Evolutionary conservation across 2,888 invertebrate genomes (phyloP).

Genomic region (Herminia tarsipennalis): DNA sequence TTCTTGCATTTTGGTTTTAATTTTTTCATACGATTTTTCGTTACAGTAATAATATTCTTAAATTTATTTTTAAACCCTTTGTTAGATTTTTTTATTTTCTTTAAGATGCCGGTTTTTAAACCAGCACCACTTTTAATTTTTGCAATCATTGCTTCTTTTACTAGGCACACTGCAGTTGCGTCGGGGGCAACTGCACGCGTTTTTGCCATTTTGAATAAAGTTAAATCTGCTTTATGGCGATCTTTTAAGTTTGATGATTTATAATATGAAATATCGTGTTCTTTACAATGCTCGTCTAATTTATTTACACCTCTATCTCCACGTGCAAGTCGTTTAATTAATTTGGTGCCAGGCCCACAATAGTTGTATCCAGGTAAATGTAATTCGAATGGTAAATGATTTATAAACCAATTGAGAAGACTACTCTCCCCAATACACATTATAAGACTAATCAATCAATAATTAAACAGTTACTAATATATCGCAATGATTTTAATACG

Average conservation of each 20-base stretch:
- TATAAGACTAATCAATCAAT: not conserved
- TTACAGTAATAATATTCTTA: slow-evolving; percentile 15
- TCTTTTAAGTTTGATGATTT: slow-evolving; percentile 20
- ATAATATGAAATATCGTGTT: slow-evolving; percentile 37
- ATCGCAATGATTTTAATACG: not conserved
- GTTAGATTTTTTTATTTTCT: not conserved
- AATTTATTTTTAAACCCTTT: slow-evolving; percentile 12
- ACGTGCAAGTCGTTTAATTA: slow-evolving; percentile 45
- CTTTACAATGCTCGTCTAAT: slow-evolving; percentile 33
- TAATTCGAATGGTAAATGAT: slow-evolving; percentile 25
- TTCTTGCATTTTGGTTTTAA: slow-evolving; percentile 25
- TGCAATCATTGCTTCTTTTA: slow-evolving; percentile 14
- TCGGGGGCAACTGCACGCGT: slow-evolving; percentile 9
- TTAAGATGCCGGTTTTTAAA: not conserved
- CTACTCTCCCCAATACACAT: slow-evolving; percentile 7
- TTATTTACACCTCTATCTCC: slow-evolving; percentile 49
- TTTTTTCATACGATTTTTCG: slow-evolving; percentile 19
- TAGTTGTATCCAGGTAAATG: slow-evolving; percentile 45
- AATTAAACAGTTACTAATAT: not conserved
- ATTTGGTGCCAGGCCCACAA: slow-evolving; percentile 43
- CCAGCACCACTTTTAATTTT: slow-evolving; percentile 13
- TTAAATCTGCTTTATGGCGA: slow-evolving; percentile 54
- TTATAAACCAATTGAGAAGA: slow-evolving; percentile 13
- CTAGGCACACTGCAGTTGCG: slow-evolving; percentile 14
- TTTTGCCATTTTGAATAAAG: slow-evolving; percentile 51